phyloP scores from a whole-genome alignment of 2,888 invertebrate genomes.

The Macrosiphum euphorbiae region DNA sequence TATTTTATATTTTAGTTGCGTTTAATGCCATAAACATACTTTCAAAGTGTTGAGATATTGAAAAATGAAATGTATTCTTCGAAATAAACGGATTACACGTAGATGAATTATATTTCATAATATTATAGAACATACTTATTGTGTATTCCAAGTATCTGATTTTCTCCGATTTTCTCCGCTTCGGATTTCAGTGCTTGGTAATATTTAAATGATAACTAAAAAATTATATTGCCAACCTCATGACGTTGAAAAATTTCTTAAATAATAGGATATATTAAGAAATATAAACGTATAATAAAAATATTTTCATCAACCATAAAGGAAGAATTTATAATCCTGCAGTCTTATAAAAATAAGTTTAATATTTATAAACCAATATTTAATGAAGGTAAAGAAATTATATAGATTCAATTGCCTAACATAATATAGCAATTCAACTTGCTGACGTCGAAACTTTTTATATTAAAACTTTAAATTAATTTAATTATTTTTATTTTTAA shows the following conservation, averaged over 20 bases:
- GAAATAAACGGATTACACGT: neutral
- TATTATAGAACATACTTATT: neutral
- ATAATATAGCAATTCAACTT: neutral
- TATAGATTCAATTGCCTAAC: neutral
- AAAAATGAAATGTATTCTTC: neutral
- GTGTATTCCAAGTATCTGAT: neutral
- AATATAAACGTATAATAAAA: neutral
- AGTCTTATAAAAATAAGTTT: neutral
- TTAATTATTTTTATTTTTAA: neutral
- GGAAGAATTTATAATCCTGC: neutral
- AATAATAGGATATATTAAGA: neutral
- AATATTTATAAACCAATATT: neutral
- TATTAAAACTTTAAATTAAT: neutral
- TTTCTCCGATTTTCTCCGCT: neutral
- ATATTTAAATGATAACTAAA: neutral
- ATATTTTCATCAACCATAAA: neutral
- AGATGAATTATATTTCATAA: neutral
- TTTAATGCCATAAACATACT: neutral
- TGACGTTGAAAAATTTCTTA: neutral
- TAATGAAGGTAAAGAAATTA: neutral
- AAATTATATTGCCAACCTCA: neutral
- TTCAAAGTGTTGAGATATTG: neutral
- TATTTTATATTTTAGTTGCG: neutral
- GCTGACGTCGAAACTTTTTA: neutral
- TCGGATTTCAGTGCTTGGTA: neutral